Percentiles rank a stretch among this genome's conserved stretches.
Conservation (phyloP, 2,797 vertebrate species). For the Microctenopoma lineatum region DNA sequence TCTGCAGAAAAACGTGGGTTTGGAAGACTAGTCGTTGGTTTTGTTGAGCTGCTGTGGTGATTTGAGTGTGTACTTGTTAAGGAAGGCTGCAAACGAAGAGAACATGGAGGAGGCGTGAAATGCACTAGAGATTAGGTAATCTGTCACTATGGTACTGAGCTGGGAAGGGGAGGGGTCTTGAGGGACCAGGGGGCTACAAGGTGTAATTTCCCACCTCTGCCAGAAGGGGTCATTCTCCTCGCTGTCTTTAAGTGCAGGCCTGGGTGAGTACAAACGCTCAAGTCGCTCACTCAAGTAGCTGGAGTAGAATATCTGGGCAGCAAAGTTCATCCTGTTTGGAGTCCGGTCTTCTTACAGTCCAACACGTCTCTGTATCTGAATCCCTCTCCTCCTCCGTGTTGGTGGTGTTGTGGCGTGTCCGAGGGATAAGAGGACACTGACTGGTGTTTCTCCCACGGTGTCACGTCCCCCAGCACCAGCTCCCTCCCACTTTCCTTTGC, state of each 20-base stretch:
- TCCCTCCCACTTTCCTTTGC: conserved; percentile 51
- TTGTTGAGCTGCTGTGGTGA: conserved; percentile 16
- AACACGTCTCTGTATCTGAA: conserved; percentile 25
- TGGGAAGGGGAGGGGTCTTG: conserved; percentile 39
- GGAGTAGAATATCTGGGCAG: conserved; percentile 90
- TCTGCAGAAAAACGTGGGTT: background rate
- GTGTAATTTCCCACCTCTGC: conserved; percentile 90
- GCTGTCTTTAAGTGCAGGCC: conserved; percentile 73
- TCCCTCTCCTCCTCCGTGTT: conserved; percentile 37
- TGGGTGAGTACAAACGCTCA: conserved; percentile 73
- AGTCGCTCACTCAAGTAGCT: conserved; percentile 83
- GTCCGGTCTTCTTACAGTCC: conserved; percentile 41
- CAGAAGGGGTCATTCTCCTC: conserved; percentile 95
- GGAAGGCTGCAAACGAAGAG: conserved; percentile 4
- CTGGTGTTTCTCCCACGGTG: conserved; percentile 50
- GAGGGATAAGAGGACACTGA: conserved; percentile 56
- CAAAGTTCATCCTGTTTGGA: conserved; percentile 89
- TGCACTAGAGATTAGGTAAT: background rate
- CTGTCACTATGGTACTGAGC: conserved; percentile 30
- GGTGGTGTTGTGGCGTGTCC: conserved; percentile 35
- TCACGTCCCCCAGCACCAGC: conserved; percentile 41
- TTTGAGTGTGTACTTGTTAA: background rate
- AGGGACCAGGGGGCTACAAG: conserved; percentile 53
- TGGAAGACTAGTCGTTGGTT: conserved; percentile 3
- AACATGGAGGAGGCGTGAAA: conserved; percentile 6